Evolutionary conservation across 2,797 vertebrate species (phyloP).

Genomic region (Synaphobranchus kaupii): DNA sequence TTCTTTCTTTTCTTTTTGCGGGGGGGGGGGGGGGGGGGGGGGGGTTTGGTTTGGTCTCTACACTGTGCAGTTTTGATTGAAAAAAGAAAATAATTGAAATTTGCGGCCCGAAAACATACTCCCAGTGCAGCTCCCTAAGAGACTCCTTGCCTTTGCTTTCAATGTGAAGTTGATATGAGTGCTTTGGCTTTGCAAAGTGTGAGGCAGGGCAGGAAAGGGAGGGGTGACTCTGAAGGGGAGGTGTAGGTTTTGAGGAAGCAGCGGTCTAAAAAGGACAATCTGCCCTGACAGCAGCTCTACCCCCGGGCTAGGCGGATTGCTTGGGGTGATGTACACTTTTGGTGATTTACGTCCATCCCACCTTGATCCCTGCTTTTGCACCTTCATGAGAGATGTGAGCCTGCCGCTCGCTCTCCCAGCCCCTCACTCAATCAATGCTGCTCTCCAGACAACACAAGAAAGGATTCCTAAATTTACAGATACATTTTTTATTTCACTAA

Average conservation of each 20-base stretch:
- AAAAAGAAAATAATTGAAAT: neutral
- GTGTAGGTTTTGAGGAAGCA: too few species aligned
- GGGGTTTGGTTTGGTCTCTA: too few species aligned
- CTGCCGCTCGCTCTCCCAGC: neutral
- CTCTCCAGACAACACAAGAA: constrained; percentile 3
- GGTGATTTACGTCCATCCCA: neutral
- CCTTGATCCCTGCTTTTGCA: constrained; percentile 8
- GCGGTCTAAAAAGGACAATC: neutral
- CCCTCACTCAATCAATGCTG: constrained; percentile 27
- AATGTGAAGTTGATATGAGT: neutral
- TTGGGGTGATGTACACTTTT: neutral
- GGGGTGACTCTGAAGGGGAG: neutral
- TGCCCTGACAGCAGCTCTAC: constrained; percentile 9
- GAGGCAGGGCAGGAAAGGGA: neutral
- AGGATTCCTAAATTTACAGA: neutral
- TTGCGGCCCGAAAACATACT: neutral
- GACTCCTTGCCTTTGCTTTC: neutral
- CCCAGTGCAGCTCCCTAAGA: neutral
- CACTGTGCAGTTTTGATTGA: neutral
- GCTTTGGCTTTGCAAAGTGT: neutral
- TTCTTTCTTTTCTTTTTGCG: neutral
- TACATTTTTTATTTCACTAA: neutral
- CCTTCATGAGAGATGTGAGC: constrained; percentile 26
- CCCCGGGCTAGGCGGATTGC: neutral
- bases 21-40: too few species aligned